Base-by-base conservation (phyloP, 1,140 invertebrate species). In the Tetraneura akinire region DNA sequence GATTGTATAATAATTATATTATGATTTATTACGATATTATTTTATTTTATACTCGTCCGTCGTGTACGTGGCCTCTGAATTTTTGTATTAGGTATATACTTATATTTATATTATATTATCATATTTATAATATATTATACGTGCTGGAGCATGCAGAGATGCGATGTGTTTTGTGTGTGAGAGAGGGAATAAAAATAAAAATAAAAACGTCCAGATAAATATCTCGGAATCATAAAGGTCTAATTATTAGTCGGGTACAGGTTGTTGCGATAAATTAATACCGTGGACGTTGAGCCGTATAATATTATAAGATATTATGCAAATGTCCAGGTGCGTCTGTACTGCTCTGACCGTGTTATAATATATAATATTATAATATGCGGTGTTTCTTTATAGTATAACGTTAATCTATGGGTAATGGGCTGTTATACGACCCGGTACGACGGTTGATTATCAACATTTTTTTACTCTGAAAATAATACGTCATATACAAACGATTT, bases 11-110 rank as follows among this genome's bases (percentile, higher is more conserved):
- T 26, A 74, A 21, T 74, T 76, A 57, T 76, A 76, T 76, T 76
- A 76, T 76, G 71, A 57, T 76, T 76, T 76, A 57, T 76, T 76
- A 57, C 8, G n/a, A n/a, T n/a, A n/a, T n/a, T n/a, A n/a, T n/a
- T n/a, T n/a, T n/a, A n/a, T n/a, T n/a, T n/a, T n/a, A n/a, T 76
- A 76, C 51, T 76, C 32, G 51, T 57, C 51, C 32, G 51, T 57
- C 51, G 51, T n/a, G n/a, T 57, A 3, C 32, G n/a, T n/a, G 51
- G 49, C 29, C 70, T 16, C 49, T 55, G 47, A 16, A 53, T 57
- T 1, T 42, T 37, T 29, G 62, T 55, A 53, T 9, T n/a, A n/a
- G n/a, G n/a, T n/a, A n/a, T n/a, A n/a, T n/a, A n/a, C n/a, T n/a
- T n/a, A n/a, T n/a, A n/a, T n/a, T n/a, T n/a, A n/a, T n/a, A n/a